These are phyloP conservation scores for Popillia japonica DNA, from an alignment of 1,140 invertebrate species.

Conservation along the genomic window DNA sequence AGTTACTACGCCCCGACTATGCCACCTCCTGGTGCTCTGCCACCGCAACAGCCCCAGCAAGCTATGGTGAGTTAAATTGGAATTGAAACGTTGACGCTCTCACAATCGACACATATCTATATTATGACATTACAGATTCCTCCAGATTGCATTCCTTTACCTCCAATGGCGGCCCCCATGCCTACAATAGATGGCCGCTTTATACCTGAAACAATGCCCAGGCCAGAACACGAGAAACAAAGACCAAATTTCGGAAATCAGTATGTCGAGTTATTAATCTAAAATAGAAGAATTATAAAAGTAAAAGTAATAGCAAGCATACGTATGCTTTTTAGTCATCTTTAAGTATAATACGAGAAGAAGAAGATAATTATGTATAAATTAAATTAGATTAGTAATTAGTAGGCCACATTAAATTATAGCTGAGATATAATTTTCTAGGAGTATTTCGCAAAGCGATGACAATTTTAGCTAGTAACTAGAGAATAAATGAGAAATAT, in stretches of 20 bases:
- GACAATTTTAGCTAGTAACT: too few relatives aligned
- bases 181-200: conserved; percentile 55
- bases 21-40: conserved; percentile 58
- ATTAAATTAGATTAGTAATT: too few relatives aligned
- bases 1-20: conserved; percentile 76
- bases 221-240: conserved; percentile 51
- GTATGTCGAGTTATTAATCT: conserved; percentile 58
- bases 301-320: too few relatives aligned
- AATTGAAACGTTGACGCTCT: too few relatives aligned
- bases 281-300: conserved; percentile 36
- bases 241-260: conserved; percentile 54
- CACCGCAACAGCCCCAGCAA: conserved; percentile 53
- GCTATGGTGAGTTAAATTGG: conserved; percentile 55
- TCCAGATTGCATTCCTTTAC: conserved; percentile 55
- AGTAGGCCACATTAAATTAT: conserved; percentile 12
- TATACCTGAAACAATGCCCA: conserved; percentile 47
- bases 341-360: background rate
- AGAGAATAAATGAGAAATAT: too few relatives aligned
- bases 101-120: too few relatives aligned
- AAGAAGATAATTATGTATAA: background rate
- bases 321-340: too few relatives aligned
- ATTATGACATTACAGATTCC: conserved; percentile 50
- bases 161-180: conserved; percentile 51
- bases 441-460: conserved; percentile 4
- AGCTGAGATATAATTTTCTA: background rate